Evolutionary conservation across 2,797 vertebrate species (phyloP), one percentile per base, ranked within the genome.

Genomic region (Sphenodon punctatus): DNA sequence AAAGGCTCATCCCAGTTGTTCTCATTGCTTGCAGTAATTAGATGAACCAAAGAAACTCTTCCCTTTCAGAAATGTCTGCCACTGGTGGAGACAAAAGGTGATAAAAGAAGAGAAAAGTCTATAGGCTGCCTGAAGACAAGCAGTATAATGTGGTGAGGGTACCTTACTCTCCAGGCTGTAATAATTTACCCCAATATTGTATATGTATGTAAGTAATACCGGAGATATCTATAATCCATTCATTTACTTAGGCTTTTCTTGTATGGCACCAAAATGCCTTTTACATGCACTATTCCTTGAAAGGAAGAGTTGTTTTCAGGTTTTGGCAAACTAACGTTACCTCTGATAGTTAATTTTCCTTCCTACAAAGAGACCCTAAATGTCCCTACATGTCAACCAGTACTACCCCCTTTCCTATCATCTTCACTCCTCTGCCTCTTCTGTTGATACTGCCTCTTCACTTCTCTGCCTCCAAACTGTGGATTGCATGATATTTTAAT

Each of bases 111-210:
- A n/a, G n/a, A n/a, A n/a, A n/a, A n/a, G n/a, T n/a, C n/a, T n/a
- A n/a, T 88, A 89, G 86, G 59, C 46, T 46, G 20, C 43, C 19
- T 46, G 76, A 61, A 86, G 90, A 84, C 72, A 74, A 67, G 87
- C 75, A 88, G 56, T 88, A 85, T 79, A 88, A 88, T 88, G 84
- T 89, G 87, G 87, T 86, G 82, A 92, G 89, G 92, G 88, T 89
- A 82, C 89, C 84, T 90, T 87, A 78, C 64, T 77, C 45, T 1
- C 61, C 87, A 88, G 85, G 73, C 80, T 82, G 73, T 92, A 90
- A 93, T 93, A 92, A 89, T 84, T 75, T 74, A 25, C 77, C 80
- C 78, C 72, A 69, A 89, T n/a, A 82, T 78, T 82, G 84, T 80
- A 87, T 86, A 69, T 87, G 72, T 48, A n/a, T n/a, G n/a, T 41